Conservation (phyloP, 2,888 invertebrate species). For the Phaonia tiefii region DNA sequence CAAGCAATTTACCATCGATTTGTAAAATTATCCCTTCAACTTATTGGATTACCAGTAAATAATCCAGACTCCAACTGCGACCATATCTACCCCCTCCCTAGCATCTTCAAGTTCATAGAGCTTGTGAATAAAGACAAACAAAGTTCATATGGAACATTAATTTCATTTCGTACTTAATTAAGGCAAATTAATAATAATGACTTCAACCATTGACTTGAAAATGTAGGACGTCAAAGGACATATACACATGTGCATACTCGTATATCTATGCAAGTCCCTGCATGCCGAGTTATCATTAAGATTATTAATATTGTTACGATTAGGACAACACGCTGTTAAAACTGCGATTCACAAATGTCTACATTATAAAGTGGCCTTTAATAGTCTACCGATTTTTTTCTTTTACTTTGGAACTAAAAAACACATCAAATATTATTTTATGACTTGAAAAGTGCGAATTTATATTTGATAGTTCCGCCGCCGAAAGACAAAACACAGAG, state of each 20-base stretch:
- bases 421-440: constrained; percentile 20
- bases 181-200: constrained; percentile 46
- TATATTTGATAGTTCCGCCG: constrained; percentile 37
- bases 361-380: constrained; percentile 19
- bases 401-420: no score
- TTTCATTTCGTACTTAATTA: constrained; percentile 54
- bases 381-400: constrained; percentile 39
- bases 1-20: no score
- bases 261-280: no score
- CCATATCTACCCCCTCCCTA: not conserved
- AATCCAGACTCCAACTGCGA: no score
- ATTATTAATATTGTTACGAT: constrained; percentile 62
- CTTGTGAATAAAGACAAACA: constrained; percentile 22
- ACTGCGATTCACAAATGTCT: not conserved
- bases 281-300: constrained; percentile 31
- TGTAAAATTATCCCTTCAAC: no score
- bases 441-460: constrained; percentile 57
- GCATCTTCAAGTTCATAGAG: no score
- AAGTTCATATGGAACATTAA: constrained; percentile 49
- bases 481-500: no score
- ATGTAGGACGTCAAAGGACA: not conserved
- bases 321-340: constrained; percentile 56
- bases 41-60: no score
- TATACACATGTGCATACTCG: not conserved
- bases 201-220: constrained; percentile 32